Base-by-base conservation (phyloP, 2,888 invertebrate species). In the Nomada fucata region DNA sequence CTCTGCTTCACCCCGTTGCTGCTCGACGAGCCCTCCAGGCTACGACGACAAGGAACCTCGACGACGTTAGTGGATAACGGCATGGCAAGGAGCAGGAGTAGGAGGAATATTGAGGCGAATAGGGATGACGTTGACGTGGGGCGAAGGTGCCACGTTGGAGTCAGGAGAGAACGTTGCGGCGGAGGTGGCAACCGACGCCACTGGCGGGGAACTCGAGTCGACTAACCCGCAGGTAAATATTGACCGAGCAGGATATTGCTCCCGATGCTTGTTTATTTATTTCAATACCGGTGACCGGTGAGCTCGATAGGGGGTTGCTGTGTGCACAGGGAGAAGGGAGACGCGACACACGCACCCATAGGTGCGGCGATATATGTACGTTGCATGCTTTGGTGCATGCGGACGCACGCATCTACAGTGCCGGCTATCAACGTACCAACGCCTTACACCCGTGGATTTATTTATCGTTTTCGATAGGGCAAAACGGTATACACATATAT, bases 181-280 rank as follows among this genome's bases (percentile, higher is more conserved):
- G 65, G 80, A 80, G 89, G 76, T 74, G 85, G 79, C 65, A 57
- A 61, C 7, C 69, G 87, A 85, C 77, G 84, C 69, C 76, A 47
- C 50, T 53, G 74, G 64, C 77, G 83, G 74, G 74, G 81, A 84
- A 88, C 89, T 88, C 88, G 90, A 91, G 90, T 92, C 92, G 92
- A 91, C 93, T 93, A 93, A 93, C 93, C 92, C 91, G 92, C 93
- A 89, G 88, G 90, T 91, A 93, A 93, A 93, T 93, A 93, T 93
- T 93, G 92, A 93, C 93, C 91, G 90, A 93, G 93, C 90, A 90
- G 93, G 93, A 93, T 93, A 93, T 93, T 93, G 93, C 93, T 93
- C 92, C 92, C 92, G 90, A 93, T 93, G 93, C 92, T 90, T 93
- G 93, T 93, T 92, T 93, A 92, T 93, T 92, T 93, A 93, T 92